Evolutionary conservation across 2,797 vertebrate genomes (phyloP), one percentile per base, ranked within the genome.

Genomic region (Hydrolagus colliei): DNA sequence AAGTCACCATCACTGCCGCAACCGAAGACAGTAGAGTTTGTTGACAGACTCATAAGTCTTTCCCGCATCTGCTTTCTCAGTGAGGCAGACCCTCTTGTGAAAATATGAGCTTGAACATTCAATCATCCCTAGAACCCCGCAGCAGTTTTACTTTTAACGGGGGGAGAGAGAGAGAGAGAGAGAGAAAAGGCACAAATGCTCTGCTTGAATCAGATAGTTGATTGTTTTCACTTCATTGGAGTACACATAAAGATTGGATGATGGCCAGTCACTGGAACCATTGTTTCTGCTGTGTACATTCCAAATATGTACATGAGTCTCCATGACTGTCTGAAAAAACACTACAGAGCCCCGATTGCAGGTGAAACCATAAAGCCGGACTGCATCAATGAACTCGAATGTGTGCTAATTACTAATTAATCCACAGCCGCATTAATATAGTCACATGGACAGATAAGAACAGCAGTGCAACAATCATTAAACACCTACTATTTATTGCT

Each of bases 191-290:
- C 41, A 52, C 6, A 52, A 68, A 35, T 18, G 27, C 27, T 90
- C 89, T 90, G 82, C 91, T 91, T 90, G 87, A 90, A 88, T 89
- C 86, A 88, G 87, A 89, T 85, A 61, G 12, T 86, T 85, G 87
- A 86, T 89, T 91, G 90, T 92, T 93, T 90, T 88, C 90, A 89
- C 89, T 88, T 85, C 87, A 89, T 87, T 90, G 91, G 91, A 90
- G 90, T 92, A 91, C 89, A 89, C 89, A 89, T 88, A 87, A 90
- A 86, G 86, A 89, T 91, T 91, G 92, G 91, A 91, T 90, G 89
- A 89, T 91, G 90, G 91, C 90, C 89, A 92, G 88, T 90, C 89
- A 88, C 90, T 73, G 14, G 89, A 87, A 86, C 88, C 88, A 87
- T 90, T 88, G 89, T 91, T 90, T 89, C 87, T 88, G 72, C 87